These are phyloP conservation scores for Gambusia holbrooki DNA, from an alignment of 2,113 vertebrate genomes.

Conservation along the genomic window DNA sequence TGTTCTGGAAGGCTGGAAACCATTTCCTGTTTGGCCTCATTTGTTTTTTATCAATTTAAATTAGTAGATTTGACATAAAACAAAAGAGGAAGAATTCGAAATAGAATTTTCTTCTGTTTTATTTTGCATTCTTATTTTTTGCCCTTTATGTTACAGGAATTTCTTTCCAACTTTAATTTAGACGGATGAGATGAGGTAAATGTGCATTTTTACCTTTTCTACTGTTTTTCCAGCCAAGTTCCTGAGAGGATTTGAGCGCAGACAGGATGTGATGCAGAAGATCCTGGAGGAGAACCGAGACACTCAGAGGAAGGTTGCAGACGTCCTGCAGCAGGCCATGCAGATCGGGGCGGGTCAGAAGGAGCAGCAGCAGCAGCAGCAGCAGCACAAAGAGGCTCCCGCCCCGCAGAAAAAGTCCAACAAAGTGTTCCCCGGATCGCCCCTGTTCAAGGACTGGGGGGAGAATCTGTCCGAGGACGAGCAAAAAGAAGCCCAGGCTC, in stretches of 20 bases:
- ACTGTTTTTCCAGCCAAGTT: conserved; percentile 12
- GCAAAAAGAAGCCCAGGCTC: conserved; percentile 65
- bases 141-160: too few species aligned
- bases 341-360: neutral
- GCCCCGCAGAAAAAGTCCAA: conserved; percentile 7
- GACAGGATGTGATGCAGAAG: conserved; percentile 50
- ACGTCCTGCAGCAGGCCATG: neutral
- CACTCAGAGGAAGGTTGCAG: neutral
- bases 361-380: neutral
- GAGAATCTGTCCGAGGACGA: conserved; percentile 66
- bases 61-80: too few species aligned
- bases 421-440: conserved; percentile 68
- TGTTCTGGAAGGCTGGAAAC: too few species aligned
- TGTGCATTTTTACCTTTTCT: neutral
- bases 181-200: too few species aligned
- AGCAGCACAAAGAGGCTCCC: neutral
- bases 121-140: too few species aligned
- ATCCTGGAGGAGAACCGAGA: conserved; percentile 26
- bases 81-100: too few species aligned
- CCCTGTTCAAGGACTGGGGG: conserved; percentile 71
- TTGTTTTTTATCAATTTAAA: too few species aligned
- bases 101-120: too few species aligned
- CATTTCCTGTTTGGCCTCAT: too few species aligned
- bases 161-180: too few species aligned
- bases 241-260: conserved; percentile 28